These are phyloP conservation scores for Campylomormyrus tamandua DNA, from an alignment of 2,113 vertebrate species.

Conservation along the genomic window DNA sequence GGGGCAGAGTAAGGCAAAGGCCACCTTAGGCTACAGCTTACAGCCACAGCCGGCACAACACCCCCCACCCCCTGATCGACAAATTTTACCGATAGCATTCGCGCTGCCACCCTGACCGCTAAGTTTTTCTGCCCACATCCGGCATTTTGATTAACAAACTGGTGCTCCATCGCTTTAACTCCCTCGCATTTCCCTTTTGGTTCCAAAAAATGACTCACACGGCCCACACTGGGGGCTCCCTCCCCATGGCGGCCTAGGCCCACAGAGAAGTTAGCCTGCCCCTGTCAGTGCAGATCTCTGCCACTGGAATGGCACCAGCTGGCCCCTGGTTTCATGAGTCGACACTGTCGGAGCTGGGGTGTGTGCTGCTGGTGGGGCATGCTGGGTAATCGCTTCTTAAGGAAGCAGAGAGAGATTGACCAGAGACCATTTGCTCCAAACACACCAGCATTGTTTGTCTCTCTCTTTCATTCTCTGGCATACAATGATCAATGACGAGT, in stretches of 20 bases:
- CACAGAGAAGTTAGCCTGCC: neutral
- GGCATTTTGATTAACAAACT: neutral
- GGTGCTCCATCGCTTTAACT: neutral
- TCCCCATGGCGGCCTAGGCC: neutral
- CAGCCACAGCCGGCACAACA: neutral
- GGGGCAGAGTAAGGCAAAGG: neutral
- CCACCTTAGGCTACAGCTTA: neutral
- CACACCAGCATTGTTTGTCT: slow-evolving; percentile 48
- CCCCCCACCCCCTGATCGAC: neutral
- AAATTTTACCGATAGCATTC: neutral
- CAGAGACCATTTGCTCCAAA: slow-evolving; percentile 38
- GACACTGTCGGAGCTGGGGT: neutral
- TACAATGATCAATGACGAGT: slow-evolving; percentile 55
- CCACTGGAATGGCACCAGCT: neutral
- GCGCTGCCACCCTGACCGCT: neutral
- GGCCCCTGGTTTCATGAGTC: neutral
- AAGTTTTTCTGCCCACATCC: neutral
- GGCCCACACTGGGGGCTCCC: neutral
- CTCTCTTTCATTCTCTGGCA: slow-evolving; percentile 47
- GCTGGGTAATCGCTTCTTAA: neutral
- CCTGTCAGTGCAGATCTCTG: neutral
- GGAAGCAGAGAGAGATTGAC: slow-evolving; percentile 23
- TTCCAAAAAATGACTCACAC: neutral
- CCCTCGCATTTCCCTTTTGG: neutral
- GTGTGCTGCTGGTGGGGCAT: neutral